Percentiles rank a stretch among this genome's conserved stretches.
These are phyloP conservation scores for Pristionchus arcanus DNA, from an alignment of 2,888 invertebrate species.

Conservation along the genomic window DNA sequence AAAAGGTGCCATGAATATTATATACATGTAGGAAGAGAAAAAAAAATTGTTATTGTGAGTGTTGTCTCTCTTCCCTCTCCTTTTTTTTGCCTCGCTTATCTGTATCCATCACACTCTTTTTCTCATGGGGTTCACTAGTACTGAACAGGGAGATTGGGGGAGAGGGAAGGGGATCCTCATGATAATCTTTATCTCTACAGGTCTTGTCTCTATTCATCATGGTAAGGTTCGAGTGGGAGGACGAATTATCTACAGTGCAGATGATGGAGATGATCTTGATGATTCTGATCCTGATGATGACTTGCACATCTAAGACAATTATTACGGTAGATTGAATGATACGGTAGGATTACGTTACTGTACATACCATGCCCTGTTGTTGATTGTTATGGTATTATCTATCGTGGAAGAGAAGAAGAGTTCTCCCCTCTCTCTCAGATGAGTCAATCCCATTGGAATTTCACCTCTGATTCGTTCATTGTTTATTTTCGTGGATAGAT, in stretches of 20 bases:
- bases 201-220: constrained; percentile 47
- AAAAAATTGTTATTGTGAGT: background rate
- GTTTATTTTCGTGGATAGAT: background rate
- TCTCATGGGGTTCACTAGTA: background rate
- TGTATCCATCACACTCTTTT: constrained; percentile 24
- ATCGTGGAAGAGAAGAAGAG: background rate
- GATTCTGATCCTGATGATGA: constrained; percentile 78
- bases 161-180: background rate
- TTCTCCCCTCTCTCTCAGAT: background rate
- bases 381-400: constrained; percentile 41
- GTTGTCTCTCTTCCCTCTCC: background rate
- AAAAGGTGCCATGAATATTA: background rate
- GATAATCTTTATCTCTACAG: background rate
- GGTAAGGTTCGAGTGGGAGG: constrained; percentile 72
- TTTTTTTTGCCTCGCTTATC: background rate
- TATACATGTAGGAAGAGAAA: background rate
- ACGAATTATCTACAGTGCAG: constrained; percentile 74
- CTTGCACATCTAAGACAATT: constrained; percentile 63
- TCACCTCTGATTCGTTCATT: background rate
- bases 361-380: constrained; percentile 22
- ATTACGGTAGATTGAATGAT: constrained; percentile 15
- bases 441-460: background rate
- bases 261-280: constrained; percentile 74
- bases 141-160: background rate
- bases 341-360: constrained; percentile 2